A percentile compares a stretch with the other conserved stretches of the same genome.
phyloP scores from a whole-genome alignment of 1,140 invertebrate genomes.

The Meloidogyne exigua region DNA sequence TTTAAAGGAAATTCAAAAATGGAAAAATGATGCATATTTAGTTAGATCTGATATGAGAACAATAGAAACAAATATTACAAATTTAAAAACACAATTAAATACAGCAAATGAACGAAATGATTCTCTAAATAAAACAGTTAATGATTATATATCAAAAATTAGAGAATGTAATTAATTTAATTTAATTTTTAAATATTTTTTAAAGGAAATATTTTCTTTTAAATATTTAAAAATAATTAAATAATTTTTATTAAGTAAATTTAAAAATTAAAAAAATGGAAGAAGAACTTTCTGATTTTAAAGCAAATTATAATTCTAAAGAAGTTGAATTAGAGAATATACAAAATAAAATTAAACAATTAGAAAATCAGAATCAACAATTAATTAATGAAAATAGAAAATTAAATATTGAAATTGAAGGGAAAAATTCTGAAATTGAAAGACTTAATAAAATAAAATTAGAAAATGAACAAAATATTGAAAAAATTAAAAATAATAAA shows the following conservation, averaged over 20 bases:
- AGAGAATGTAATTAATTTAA: conserved; percentile 51
- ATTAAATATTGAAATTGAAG: conserved; percentile 53
- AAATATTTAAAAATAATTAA: conserved; percentile 1
- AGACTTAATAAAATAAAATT: conserved; percentile 40
- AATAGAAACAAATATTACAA: conserved; percentile 53
- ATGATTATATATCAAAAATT: conserved; percentile 60
- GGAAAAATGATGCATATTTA: conserved; percentile 60
- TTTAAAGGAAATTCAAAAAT: conserved; percentile 59
- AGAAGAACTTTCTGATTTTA: conserved; percentile 55
- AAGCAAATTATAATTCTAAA: conserved; percentile 36
- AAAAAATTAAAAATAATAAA: conserved; percentile 45
- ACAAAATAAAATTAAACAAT: conserved; percentile 49
- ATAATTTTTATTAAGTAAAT: conserved; percentile 45
- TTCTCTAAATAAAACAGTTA: conserved; percentile 60
- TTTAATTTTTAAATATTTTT: too few species aligned
- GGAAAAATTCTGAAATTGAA: conserved; percentile 53
- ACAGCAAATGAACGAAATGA: conserved; percentile 56
- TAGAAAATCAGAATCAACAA: conserved; percentile 53
- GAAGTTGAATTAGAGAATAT: conserved; percentile 57
- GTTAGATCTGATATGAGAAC: conserved; percentile 59
- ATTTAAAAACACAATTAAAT: conserved; percentile 56
- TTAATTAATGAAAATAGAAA: conserved; percentile 49
- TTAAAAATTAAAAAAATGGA: conserved; percentile 57
- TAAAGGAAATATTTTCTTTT: too few species aligned
- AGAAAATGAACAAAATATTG: conserved; percentile 48